These are phyloP conservation scores for Taenaris catops DNA, from an alignment of 2,888 invertebrate genomes.

Conservation along the genomic window DNA sequence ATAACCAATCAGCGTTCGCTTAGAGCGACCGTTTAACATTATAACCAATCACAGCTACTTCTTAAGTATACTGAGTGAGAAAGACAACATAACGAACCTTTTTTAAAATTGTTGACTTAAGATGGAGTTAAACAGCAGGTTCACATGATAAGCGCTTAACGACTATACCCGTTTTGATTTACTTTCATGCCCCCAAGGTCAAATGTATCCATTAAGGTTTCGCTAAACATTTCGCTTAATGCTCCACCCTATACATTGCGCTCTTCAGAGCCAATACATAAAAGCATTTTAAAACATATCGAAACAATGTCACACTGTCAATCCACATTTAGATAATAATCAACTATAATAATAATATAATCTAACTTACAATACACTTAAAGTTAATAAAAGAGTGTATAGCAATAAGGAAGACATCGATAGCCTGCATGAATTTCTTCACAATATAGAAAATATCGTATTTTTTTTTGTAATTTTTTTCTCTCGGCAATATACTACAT, in stretches of 20 bases:
- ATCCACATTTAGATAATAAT: constrained; percentile 9
- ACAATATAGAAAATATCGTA: constrained; percentile 38
- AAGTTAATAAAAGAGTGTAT: constrained; percentile 70
- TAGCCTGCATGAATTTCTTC: constrained; percentile 76
- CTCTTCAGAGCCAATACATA: constrained; percentile 1
- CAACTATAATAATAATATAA: constrained; percentile 23
- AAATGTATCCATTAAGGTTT: too few relatives aligned
- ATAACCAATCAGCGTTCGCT: constrained; percentile 1
- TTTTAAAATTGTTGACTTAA: too few relatives aligned
- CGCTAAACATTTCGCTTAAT: too few relatives aligned
- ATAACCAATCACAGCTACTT: neutral
- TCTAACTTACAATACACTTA: constrained; percentile 65
- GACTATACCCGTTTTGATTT: too few relatives aligned
- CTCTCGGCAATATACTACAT: constrained; percentile 11
- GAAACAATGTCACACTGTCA: constrained; percentile 6
- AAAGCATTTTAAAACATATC: constrained; percentile 6
- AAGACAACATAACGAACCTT: too few relatives aligned
- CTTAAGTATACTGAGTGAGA: too few relatives aligned
- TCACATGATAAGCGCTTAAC: too few relatives aligned
- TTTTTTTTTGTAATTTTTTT: constrained; percentile 9
- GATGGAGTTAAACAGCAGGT: too few relatives aligned
- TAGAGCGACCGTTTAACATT: neutral
- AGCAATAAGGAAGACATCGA: constrained; percentile 79
- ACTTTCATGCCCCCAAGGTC: too few relatives aligned
- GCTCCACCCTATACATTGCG: constrained; percentile 1